Conservation (phyloP, 2,888 invertebrate genomes). For the Dendrolimus houi region DNA sequence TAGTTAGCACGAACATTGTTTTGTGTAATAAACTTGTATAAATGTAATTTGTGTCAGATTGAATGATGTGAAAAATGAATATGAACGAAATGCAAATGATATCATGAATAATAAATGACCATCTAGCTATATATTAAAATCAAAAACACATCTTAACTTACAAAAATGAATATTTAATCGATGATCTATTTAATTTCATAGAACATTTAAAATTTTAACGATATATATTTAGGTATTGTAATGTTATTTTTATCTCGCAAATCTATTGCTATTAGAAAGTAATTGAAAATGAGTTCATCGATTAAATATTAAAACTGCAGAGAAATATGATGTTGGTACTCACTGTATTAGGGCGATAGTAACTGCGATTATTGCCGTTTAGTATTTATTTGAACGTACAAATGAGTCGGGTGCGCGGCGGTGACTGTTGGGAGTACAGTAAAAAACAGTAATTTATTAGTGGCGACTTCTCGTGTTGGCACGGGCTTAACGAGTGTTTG, state of each 20-base stretch:
- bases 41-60: constrained; percentile 1
- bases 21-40: not conserved
- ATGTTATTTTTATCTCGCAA: not conserved
- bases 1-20: not conserved
- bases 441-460: constrained; percentile 78
- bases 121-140: constrained; percentile 10
- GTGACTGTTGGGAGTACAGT: constrained; percentile 72
- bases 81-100: constrained; percentile 27
- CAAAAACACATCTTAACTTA: constrained; percentile 6
- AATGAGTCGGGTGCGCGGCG: constrained; percentile 70
- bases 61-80: constrained; percentile 4
- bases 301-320: constrained; percentile 45
- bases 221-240: not conserved
- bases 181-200: not conserved
- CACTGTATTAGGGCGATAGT: constrained; percentile 68
- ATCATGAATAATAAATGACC: constrained; percentile 29
- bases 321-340: constrained; percentile 55
- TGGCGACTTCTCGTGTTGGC: constrained; percentile 80
- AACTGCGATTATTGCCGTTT: constrained; percentile 65
- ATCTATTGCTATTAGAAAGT: not conserved
- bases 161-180: constrained; percentile 1
- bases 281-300: constrained; percentile 20
- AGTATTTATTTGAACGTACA: constrained; percentile 73
- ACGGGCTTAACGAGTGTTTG: constrained; percentile 78
- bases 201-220: not conserved